A percentile compares a stretch with the other conserved stretches of the same genome.
phyloP scores from a whole-genome alignment of 2,888 invertebrate species.

The Chymomyza amoena region DNA sequence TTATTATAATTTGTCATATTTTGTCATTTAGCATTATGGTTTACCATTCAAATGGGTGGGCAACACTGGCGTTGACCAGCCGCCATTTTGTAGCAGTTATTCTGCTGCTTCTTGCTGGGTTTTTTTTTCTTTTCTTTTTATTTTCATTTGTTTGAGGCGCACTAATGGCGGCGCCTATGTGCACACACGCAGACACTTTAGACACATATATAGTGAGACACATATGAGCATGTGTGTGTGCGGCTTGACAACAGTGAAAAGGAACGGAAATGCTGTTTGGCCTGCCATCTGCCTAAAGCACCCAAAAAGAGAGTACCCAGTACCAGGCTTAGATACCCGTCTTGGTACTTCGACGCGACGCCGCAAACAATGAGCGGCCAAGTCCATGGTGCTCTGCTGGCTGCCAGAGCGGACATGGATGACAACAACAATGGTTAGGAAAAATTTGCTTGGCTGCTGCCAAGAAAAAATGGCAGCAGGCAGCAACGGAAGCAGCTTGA shows the following conservation, averaged over 20 bases:
- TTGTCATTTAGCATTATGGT: conserved; percentile 63
- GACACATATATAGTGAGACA: neutral
- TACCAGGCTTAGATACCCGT: conserved; percentile 15
- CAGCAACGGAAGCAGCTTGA: conserved; percentile 68
- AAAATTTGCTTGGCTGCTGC: conserved; percentile 39
- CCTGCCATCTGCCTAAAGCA: conserved; percentile 35
- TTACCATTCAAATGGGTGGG: conserved; percentile 24
- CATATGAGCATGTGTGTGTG: conserved; percentile 29
- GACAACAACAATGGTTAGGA: conserved; percentile 41
- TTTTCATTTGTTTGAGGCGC: conserved; percentile 37
- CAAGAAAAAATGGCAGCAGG: conserved; percentile 50
- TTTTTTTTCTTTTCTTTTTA: conserved; percentile 17
- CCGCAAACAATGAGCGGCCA: conserved; percentile 38
- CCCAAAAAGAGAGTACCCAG: conserved; percentile 6
- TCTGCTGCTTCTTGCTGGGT: neutral
- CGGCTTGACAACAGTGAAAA: conserved; percentile 67
- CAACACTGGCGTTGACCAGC: neutral
- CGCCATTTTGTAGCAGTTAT: conserved; percentile 23
- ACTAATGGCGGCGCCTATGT: conserved; percentile 63
- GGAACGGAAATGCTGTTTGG: conserved; percentile 61
- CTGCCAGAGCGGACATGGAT: conserved; percentile 71
- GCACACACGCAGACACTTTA: conserved; percentile 36
- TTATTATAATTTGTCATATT: conserved; percentile 65
- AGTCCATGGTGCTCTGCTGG: conserved; percentile 28
- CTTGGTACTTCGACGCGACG: conserved; percentile 2